Evolutionary conservation across 2,113 vertebrate genomes (phyloP).

Genomic region (Ursus arctos): DNA sequence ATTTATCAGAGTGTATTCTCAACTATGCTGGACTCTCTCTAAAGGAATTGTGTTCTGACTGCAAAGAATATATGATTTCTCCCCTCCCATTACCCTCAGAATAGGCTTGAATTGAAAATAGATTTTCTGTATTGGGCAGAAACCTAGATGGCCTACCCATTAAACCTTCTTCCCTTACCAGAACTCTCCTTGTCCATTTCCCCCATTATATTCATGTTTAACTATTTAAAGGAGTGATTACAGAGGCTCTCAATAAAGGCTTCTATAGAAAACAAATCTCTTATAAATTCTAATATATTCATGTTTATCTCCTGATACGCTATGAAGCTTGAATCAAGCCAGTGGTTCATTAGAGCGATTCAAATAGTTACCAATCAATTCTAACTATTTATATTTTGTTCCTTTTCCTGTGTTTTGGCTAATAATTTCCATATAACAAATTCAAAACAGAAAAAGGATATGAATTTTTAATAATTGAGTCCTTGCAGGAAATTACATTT

Average conservation of each 20-base stretch:
- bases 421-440: background rate
- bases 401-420: background rate
- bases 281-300: background rate
- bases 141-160: background rate
- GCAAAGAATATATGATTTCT: background rate
- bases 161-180: background rate
- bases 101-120: background rate
- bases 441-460: background rate
- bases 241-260: background rate
- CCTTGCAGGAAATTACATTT: background rate
- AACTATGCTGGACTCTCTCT: background rate
- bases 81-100: background rate
- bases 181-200: too few species aligned
- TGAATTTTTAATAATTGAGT: background rate
- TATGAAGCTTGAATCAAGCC: background rate
- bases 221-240: background rate
- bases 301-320: background rate
- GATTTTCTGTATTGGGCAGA: background rate
- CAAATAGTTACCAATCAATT: background rate
- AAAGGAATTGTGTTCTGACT: slow-evolving; percentile 1
- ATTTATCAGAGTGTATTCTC: slow-evolving; percentile 31
- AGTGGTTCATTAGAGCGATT: background rate
- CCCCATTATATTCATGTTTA: background rate
- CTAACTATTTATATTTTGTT: background rate
- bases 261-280: background rate